phyloP scores from a whole-genome alignment of 2,113 vertebrate genomes.

The Mobula hypostoma region DNA sequence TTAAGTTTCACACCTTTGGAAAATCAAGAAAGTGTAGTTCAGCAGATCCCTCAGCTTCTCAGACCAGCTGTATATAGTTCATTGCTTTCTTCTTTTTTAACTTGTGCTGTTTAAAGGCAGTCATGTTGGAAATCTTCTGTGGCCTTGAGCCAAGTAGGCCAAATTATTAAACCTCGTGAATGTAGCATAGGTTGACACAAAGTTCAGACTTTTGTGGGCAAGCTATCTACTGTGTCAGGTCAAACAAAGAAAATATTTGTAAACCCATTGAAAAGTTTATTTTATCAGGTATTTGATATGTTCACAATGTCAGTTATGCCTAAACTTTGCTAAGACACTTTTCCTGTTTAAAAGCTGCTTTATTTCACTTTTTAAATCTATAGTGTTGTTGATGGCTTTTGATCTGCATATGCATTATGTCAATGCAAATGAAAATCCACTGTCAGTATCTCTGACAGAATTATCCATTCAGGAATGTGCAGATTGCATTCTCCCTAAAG shows the following conservation, averaged over 20 bases:
- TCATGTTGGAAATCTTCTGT: constrained; percentile 29
- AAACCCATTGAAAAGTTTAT: neutral
- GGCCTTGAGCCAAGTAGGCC: constrained; percentile 13
- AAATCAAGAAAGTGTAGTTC: neutral
- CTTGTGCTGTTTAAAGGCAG: neutral
- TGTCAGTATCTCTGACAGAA: neutral
- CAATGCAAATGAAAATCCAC: constrained; percentile 10
- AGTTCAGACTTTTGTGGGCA: neutral
- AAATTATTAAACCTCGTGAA: constrained; percentile 25
- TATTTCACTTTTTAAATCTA: constrained; percentile 15
- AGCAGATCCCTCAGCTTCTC: constrained; percentile 11
- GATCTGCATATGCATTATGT: neutral
- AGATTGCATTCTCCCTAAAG: neutral
- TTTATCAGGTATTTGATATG: constrained; percentile 4
- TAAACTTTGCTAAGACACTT: neutral
- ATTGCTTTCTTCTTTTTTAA: constrained; percentile 20
- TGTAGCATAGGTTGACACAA: neutral
- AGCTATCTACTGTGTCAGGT: neutral
- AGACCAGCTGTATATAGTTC: constrained; percentile 8
- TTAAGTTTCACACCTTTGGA: neutral
- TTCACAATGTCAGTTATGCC: constrained; percentile 12
- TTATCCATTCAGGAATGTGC: neutral
- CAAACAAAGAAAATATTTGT: neutral
- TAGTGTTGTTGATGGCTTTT: neutral
- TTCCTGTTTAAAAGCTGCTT: constrained; percentile 18